Percentiles rank a stretch among this genome's conserved stretches.
Evolutionary conservation across 2,797 vertebrate species (phyloP).

Genomic region (Pteropus rufus): DNA sequence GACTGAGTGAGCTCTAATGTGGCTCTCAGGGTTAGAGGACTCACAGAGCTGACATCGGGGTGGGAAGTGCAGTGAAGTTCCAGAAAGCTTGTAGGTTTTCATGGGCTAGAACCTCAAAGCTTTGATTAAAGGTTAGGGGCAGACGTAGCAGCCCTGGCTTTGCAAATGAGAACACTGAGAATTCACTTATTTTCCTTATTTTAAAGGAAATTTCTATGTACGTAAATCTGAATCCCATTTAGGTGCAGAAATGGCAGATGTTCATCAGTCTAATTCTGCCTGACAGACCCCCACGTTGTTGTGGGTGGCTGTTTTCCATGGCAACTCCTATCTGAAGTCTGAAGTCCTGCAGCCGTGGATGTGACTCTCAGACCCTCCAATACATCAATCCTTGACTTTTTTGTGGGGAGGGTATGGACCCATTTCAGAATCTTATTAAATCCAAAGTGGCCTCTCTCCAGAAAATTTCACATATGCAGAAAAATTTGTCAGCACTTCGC

Average conservation of each 20-base stretch:
- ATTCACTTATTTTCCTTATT: neutral
- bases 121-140: neutral
- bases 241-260: neutral
- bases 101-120: neutral
- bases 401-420: neutral
- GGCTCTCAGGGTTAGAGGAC: neutral
- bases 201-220: neutral
- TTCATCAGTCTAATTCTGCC: neutral
- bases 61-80: neutral
- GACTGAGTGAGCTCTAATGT: neutral
- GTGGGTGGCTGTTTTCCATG: neutral
- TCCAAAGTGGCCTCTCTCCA: neutral
- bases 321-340: neutral
- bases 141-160: neutral
- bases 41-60: neutral
- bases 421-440: constrained; percentile 2
- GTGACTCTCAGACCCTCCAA: neutral
- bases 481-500: neutral
- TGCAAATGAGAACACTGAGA: neutral
- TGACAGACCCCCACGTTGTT: neutral
- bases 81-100: neutral
- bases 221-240: neutral
- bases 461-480: neutral
- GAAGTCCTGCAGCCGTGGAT: neutral
- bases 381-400: neutral